These are phyloP conservation scores for Cyprinella venusta DNA, from an alignment of 2,797 vertebrate genomes.

Conservation along the genomic window DNA sequence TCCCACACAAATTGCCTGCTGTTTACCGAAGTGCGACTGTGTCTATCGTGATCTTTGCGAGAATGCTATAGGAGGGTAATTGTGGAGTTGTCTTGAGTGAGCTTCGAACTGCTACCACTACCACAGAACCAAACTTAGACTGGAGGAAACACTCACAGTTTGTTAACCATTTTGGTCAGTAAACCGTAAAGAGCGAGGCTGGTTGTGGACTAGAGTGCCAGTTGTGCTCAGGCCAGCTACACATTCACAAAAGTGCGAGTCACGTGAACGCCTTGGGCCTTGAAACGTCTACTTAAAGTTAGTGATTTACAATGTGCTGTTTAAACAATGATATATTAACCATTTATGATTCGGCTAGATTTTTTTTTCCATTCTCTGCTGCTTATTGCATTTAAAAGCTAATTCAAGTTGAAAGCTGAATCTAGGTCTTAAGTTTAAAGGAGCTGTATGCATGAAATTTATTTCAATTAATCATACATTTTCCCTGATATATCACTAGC, in stretches of 20 bases:
- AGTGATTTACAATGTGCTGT: conserved; percentile 41
- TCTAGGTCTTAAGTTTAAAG: background rate
- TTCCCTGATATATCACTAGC: too few relatives aligned
- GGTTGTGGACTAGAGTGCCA: conserved; percentile 23
- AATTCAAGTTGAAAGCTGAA: conserved; percentile 1
- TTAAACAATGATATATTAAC: conserved; percentile 58
- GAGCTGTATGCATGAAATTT: too few relatives aligned
- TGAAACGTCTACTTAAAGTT: conserved; percentile 30
- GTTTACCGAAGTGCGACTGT: conserved; percentile 45
- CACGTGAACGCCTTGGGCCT: conserved; percentile 38
- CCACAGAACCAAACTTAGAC: background rate
- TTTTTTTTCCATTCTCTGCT: background rate
- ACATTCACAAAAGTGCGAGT: conserved; percentile 41
- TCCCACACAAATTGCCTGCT: conserved; percentile 50
- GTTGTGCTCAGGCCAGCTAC: conserved; percentile 51
- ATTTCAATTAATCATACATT: too few relatives aligned
- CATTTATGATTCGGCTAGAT: conserved; percentile 25
- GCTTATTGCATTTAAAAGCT: conserved; percentile 23
- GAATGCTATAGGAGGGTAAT: conserved; percentile 42
- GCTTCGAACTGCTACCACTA: conserved; percentile 16
- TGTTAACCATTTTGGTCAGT: conserved; percentile 51
- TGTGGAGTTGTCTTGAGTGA: conserved; percentile 43
- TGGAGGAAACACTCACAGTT: conserved; percentile 43
- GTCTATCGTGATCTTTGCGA: conserved; percentile 39
- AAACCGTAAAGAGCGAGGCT: conserved; percentile 41